Conservation (phyloP, 2,797 vertebrate species). For the Meriones psammophilus region DNA sequence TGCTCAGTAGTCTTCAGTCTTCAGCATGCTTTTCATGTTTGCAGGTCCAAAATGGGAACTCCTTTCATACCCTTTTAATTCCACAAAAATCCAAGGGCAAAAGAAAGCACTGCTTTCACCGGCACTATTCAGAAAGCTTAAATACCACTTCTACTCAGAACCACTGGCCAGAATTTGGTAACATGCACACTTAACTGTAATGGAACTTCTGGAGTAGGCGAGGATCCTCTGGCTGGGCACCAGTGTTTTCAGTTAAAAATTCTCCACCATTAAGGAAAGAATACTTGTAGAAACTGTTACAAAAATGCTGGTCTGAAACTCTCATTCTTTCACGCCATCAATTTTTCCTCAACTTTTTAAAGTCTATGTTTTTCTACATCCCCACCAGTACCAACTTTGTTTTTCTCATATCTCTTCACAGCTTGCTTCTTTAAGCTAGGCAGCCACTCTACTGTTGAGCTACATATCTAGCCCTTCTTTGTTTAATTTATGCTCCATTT, state of each 20-base stretch:
- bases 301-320: slow-evolving; percentile 8
- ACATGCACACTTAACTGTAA: neutral
- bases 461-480: neutral
- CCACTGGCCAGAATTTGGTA: neutral
- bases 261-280: neutral
- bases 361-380: neutral
- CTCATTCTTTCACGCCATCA: slow-evolving; percentile 36
- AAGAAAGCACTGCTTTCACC: neutral
- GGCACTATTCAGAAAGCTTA: neutral
- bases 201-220: neutral
- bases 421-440: neutral
- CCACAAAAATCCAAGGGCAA: neutral
- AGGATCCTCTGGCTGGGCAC: neutral
- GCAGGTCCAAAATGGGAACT: neutral
- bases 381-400: neutral
- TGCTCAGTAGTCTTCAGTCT: neutral
- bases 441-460: neutral
- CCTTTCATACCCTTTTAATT: neutral
- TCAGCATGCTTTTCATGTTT: neutral
- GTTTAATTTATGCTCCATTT: neutral
- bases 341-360: slow-evolving; percentile 12
- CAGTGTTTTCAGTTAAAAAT: neutral
- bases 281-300: neutral
- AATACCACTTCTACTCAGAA: neutral
- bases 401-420: neutral